Base-by-base conservation (phyloP, 2,113 vertebrate genomes). In the Leptodactylus fuscus region DNA sequence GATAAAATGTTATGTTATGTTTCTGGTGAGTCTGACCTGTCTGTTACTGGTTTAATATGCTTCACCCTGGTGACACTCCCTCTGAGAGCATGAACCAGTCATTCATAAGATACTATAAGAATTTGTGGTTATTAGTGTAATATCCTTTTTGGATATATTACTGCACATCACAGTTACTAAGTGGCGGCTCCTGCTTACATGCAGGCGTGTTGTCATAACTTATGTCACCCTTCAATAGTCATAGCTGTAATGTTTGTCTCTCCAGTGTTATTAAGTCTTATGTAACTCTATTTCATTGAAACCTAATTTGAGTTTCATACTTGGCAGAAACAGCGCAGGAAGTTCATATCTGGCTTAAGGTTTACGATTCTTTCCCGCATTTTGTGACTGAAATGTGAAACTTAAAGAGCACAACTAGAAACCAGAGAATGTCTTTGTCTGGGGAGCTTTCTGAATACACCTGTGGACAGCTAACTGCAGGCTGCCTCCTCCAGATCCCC, bases 251-350 rank as follows among this genome's bases (percentile, higher is more conserved):
- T 74, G n/a, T 46, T 74, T 48, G 2, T 74, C 41, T 15, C 41
- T 46, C n/a, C 5, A n/a, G 2, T 0, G 15, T 34, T 34, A 15
- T 67, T 71, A 11, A 62, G 34, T 46, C 11, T 74, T 74, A 46
- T 48, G 22, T 46, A 74, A 74, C 38, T 48, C 41, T 46, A 44
- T 71, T n/a, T 71, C 69, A 46, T 65, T 32, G 62, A 65, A 32
- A 65, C 62, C 6, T 48, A 48, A 16, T 74, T 9, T 4, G 38
- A 2, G n/a, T 48, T 13, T 46, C 20, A 24, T 24, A 7, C 69
- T 71, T 71, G 36, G 34, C 41, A 46, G 70, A n/a, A 44, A 12
- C 38, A 1, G 44, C 8, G 5, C 20, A 1, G 20, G 36, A 73
- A 73, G 22, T 44, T 74, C 22, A 7, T 12, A 9, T 24, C 22